Percentiles rank a stretch among this genome's conserved stretches.
phyloP scores from a whole-genome alignment of 2,888 invertebrate species.

The Leptopterna dolabrata region DNA sequence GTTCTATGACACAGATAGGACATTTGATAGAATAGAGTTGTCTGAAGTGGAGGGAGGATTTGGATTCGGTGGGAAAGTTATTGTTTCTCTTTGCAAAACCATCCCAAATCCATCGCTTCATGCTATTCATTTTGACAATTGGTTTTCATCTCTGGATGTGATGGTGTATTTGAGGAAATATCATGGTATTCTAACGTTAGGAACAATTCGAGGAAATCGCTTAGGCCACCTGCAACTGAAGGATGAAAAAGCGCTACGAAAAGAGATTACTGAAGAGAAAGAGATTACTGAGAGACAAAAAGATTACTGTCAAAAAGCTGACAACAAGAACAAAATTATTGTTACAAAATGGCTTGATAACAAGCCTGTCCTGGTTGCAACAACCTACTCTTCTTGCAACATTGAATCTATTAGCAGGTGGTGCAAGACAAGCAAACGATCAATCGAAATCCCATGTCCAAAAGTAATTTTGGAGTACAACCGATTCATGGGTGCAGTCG shows the following conservation, averaged over 20 bases:
- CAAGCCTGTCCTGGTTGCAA: conserved; percentile 59
- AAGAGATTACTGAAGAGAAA: conserved; percentile 23
- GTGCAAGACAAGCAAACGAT: background rate
- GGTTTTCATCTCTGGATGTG: conserved; percentile 55
- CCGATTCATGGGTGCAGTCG: conserved; percentile 16
- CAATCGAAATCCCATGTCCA: background rate
- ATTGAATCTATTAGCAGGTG: background rate
- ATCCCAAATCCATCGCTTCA: conserved; percentile 57
- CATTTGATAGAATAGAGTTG: no score
- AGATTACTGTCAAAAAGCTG: conserved; percentile 1
- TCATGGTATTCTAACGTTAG: conserved; percentile 59
- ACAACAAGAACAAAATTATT: conserved; percentile 56
- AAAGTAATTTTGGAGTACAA: background rate
- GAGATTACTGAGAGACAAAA: no score
- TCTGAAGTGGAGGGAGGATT: no score
- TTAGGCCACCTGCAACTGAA: background rate
- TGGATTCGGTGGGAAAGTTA: background rate
- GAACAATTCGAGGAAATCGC: conserved; percentile 46
- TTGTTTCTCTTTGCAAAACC: conserved; percentile 61
- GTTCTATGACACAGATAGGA: no score
- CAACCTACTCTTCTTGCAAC: conserved; percentile 40
- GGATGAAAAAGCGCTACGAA: conserved; percentile 55
- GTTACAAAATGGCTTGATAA: conserved; percentile 57
- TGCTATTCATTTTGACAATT: conserved; percentile 63
- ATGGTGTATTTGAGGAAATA: conserved; percentile 44